A percentile compares a stretch with the other conserved stretches of the same genome.
Conservation (phyloP, 2,797 vertebrate genomes). For the Emydoidea blandingii region DNA sequence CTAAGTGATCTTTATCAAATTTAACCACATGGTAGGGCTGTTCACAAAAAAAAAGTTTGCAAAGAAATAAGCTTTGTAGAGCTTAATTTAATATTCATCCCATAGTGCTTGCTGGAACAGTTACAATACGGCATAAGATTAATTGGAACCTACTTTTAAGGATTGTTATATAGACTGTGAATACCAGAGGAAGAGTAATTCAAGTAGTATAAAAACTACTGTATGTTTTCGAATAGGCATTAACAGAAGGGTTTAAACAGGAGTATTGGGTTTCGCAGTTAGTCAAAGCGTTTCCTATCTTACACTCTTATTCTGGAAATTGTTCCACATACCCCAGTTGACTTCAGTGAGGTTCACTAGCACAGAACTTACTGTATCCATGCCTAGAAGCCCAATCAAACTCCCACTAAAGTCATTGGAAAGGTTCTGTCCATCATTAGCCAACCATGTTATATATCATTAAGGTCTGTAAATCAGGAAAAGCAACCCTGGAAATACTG, state of each 20-base stretch:
- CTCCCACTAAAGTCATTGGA: neutral
- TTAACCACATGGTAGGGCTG: neutral
- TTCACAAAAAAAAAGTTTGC: neutral
- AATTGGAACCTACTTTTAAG: neutral
- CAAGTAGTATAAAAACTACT: neutral
- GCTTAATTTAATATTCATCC: neutral
- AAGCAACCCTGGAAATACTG: neutral
- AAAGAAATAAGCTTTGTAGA: neutral
- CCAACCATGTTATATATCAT: neutral
- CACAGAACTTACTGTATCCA: neutral
- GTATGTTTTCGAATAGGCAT: neutral
- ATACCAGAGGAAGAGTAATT: neutral
- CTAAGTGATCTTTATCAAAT: neutral
- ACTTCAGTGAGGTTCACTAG: neutral
- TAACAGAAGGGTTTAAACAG: neutral
- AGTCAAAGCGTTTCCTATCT: neutral
- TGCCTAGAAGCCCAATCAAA: neutral
- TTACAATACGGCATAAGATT: neutral
- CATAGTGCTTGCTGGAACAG: neutral
- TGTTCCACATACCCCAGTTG: neutral
- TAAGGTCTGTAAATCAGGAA: neutral
- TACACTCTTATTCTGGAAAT: neutral
- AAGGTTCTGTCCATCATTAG: neutral
- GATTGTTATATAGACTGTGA: neutral
- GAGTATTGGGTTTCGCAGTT: fast-evolving